Evolutionary conservation across 2,113 vertebrate genomes (phyloP), one percentile per base, ranked within the genome.

Genomic region (Rhipidura dahli): DNA sequence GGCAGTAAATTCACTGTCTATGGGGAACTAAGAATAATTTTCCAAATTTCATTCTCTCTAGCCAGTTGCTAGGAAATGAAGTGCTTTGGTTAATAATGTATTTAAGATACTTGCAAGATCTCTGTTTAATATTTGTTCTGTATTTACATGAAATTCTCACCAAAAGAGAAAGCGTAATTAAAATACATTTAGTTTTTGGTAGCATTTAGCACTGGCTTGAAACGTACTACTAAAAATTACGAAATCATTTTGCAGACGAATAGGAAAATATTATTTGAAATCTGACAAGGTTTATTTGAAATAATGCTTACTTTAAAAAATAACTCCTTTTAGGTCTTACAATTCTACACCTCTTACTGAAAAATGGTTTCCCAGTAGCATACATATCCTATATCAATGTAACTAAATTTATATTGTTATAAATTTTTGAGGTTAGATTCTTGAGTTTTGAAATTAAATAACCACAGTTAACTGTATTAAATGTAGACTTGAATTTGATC

Each of bases 401-500:
- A 98, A 98, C 96, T 98, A 94, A 96, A 98, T 98, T 98, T 98
- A 98, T 99, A 99, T 99, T 99, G 98, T 98, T 98, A 99, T 98
- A 99, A 98, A 98, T 99, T 98, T 98, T 98, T 98, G 97, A 98
- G 98, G 97, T 98, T 99, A 98, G 98, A 98, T 99, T 98, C 98
- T 97, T 97, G 97, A 97, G 98, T 97, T 98, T 98, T 98, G 98
- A 99, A 99, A 99, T 99, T 98, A 98, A 99, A 99, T 99, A 99
- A 99, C 98, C 98, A 98, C 95, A 98, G 97, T 98, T 98, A 99
- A 99, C 99, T 98, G 98, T 98, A 99, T 99, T 99, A 99, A 98
- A 93, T 98, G 98, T 98, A 98, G 98, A 96, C 97, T 98, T 98
- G 98, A 98, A 98, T 98, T 98, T 98, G 98, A 98, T 98, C 97